These are phyloP conservation scores for Odobenus rosmarus DNA, from an alignment of 2,113 vertebrate species.

Conservation along the genomic window DNA sequence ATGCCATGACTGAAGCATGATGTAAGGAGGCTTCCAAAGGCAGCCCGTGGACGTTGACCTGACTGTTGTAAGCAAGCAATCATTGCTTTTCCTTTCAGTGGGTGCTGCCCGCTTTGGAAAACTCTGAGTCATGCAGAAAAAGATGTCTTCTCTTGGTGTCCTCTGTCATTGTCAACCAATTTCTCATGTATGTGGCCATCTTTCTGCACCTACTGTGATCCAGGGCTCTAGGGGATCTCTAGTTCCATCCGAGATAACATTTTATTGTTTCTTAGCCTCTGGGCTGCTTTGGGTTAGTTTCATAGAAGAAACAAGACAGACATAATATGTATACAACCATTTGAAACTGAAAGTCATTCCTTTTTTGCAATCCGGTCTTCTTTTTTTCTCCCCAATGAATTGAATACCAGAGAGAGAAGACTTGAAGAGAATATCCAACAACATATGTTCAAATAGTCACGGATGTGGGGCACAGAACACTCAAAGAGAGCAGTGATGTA, in stretches of 20 bases:
- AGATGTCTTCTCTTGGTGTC: background rate
- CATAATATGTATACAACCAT: background rate
- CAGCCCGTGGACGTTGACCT: background rate
- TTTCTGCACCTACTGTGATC: background rate
- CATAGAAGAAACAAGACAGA: background rate
- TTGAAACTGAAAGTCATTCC: background rate
- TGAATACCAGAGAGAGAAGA: background rate
- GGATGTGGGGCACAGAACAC: background rate
- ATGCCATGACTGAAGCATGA: background rate
- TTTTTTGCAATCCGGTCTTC: background rate
- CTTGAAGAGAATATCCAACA: background rate
- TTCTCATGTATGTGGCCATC: background rate
- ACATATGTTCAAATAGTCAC: background rate
- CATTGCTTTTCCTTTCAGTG: background rate
- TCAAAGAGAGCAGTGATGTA: background rate
- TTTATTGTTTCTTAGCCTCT: background rate
- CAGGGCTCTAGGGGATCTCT: background rate
- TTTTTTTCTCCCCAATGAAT: background rate
- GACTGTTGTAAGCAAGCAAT: too few relatives aligned
- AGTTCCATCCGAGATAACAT: background rate
- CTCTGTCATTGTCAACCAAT: too few relatives aligned
- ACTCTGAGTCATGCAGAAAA: background rate
- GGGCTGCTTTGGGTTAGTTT: background rate
- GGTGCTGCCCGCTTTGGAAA: background rate
- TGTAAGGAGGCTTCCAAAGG: background rate